phyloP scores from a whole-genome alignment of 2,888 invertebrate genomes.

The Allophyes oxyacanthae region DNA sequence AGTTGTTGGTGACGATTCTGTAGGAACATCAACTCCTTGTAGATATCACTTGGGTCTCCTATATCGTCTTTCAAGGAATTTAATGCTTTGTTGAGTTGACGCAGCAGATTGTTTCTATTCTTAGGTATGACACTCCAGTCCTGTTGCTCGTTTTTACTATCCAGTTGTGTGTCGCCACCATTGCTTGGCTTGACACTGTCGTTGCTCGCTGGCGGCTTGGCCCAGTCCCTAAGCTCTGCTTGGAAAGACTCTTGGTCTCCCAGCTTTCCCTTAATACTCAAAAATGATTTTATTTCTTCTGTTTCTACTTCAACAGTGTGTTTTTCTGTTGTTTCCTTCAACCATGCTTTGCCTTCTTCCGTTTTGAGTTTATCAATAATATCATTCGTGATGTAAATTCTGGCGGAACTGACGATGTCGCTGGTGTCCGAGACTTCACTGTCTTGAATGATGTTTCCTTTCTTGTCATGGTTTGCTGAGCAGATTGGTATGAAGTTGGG shows the following conservation, averaged over 20 bases:
- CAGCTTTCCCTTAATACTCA: slow-evolving; percentile 85
- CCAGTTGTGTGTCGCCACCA: slow-evolving; percentile 48
- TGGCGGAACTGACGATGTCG: slow-evolving; percentile 78
- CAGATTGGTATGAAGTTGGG: slow-evolving; percentile 72
- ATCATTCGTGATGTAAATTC: slow-evolving; percentile 85
- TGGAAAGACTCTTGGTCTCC: slow-evolving; percentile 87
- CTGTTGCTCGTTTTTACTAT: slow-evolving; percentile 33
- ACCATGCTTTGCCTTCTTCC: slow-evolving; percentile 82
- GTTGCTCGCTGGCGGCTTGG: slow-evolving; percentile 49
- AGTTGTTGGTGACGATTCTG: slow-evolving; percentile 82
- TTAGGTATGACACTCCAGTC: slow-evolving; percentile 70
- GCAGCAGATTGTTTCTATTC: slow-evolving; percentile 72
- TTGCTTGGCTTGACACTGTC: slow-evolving; percentile 47
- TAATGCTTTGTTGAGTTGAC: slow-evolving; percentile 73
- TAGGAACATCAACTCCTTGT: slow-evolving; percentile 78
- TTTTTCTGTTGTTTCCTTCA: slow-evolving; percentile 71
- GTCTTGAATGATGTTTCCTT: slow-evolving; percentile 82
- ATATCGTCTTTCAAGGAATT: slow-evolving; percentile 78
- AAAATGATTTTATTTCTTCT: slow-evolving; percentile 72
- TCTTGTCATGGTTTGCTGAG: slow-evolving; percentile 76
- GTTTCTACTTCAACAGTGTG: slow-evolving; percentile 76
- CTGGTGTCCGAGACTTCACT: slow-evolving; percentile 85
- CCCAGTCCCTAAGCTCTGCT: slow-evolving; percentile 80
- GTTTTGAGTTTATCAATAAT: slow-evolving; percentile 83
- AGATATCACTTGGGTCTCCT: slow-evolving; percentile 86